These are phyloP conservation scores for Hydropotes inermis DNA, from an alignment of 2,113 vertebrate genomes.

Conservation along the genomic window DNA sequence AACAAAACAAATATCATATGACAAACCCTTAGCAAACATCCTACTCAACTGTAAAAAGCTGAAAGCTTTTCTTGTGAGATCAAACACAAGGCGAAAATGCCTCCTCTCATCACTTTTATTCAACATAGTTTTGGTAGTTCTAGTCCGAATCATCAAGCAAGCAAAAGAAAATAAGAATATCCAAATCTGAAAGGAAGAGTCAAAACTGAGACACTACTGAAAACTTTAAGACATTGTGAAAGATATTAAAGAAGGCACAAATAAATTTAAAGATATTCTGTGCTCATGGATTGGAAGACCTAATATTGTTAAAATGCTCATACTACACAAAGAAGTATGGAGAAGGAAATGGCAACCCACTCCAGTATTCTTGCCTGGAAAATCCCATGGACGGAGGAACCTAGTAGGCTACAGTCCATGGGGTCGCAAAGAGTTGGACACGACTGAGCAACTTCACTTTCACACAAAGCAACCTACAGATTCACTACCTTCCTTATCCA, in stretches of 20 bases:
- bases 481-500: neutral
- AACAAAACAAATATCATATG: neutral
- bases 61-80: neutral
- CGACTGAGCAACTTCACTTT: too few species aligned
- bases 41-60: neutral
- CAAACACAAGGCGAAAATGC: neutral
- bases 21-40: neutral
- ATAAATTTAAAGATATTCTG: neutral
- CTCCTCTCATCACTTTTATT: neutral
- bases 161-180: neutral
- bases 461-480: neutral
- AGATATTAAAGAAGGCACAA: neutral
- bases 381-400: too few species aligned
- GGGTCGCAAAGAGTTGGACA: too few species aligned
- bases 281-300: neutral
- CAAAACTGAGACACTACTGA: neutral
- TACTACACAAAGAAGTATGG: neutral
- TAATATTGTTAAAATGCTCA: neutral
- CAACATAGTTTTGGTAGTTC: neutral
- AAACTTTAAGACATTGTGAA: neutral
- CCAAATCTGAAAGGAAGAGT: neutral
- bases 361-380: too few species aligned
- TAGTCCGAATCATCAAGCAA: neutral
- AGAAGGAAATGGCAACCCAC: too few species aligned
- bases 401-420: too few species aligned